Base-by-base conservation (phyloP, 2,113 vertebrate genomes). In the Leptodactylus fuscus region DNA sequence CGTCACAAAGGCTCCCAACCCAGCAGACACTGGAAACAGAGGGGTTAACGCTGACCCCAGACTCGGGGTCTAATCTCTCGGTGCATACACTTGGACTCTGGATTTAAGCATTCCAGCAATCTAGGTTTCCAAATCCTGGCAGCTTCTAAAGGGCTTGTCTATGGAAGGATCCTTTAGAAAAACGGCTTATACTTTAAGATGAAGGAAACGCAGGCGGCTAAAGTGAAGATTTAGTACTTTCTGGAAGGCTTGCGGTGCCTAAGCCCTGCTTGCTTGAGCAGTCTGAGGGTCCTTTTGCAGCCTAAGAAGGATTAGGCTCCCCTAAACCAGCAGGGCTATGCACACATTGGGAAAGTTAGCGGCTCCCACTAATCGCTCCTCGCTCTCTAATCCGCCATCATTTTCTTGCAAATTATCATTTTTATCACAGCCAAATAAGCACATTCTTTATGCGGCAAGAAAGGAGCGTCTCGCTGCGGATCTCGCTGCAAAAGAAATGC, bases 301-400 rank as follows among this genome's bases (percentile, higher is more conserved):
- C 94, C 95, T 99, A 97, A 99, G 97, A 95, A 95, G 96, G 97
- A 99, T 99, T 99, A 98, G 97, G 96, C 96, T 96, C 96, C 95
- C 97, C 94, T 96, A 95, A 95, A 96, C 96, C 96, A 95, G 93
- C 92, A 10, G 44, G 92, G 92, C 93, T 94, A 93, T 95, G 95
- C 94, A 94, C 94, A 92, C 93, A 92, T 93, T 95, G 93, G 92
- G 89, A 91, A 92, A 92, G 90, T 91, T 88, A 90, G 88, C 88
- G 87, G 90, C 92, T 94, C 90, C 90, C 93, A 90, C 81, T 94
- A 95, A 97, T 97, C 95, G 89, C 93, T 95, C 95, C 90, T 95
- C 90, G 87, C 88, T 95, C 92, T 89, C 94, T 96, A 97, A 96
- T 97, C 96, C 96, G 93, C 92, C 93, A 94, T 94, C 92, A 93